Base-by-base conservation (phyloP, 2,888 invertebrate genomes). In the Yponomeuta malinellus region DNA sequence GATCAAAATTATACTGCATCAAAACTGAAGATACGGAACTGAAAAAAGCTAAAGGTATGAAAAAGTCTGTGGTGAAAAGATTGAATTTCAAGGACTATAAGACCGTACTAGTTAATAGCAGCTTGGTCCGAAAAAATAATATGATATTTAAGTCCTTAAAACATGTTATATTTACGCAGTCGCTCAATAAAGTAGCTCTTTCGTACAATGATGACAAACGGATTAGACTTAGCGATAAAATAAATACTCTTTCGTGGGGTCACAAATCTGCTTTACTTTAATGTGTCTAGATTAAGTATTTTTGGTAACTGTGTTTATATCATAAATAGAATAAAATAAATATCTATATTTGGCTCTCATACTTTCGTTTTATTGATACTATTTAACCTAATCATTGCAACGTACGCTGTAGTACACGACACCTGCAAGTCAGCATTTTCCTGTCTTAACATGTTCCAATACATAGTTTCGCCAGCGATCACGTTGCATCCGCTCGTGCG, bases 11-110 rank as follows among this genome's bases (percentile, higher is more conserved):
- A 31, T 69, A 69, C 29, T 69, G 69, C 31, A 52, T 69, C 23
- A 69, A 52, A 52, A 69, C 69, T 23, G 29, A 52, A 31, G 12
- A 52, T 52, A 52, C 15, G 52, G 48, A 31, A 33, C 10, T 52
- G 2, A 69, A 69, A 52, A 69, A 69, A 52, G 69, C 69, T 10
- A 69, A 69, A n/a, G 69, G 69, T 29, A 37, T 12, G 15, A 69
- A 69, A 52, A 52, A 48, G 52, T 52, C 29, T 10, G 31, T 69
- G 2, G 37, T 52, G 8, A 48, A 52, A 52, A 52, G 37, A 31
- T 1, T 69, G 6, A 29, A 9, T 48, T 29, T 52, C 6, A 31
- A 23, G 31, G 52, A 69, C 8, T 69, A 69, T 12, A 52, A 69
- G 37, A 43, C 33, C 12, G 68, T 68, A 4, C 43, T 68, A 0